Conservation (phyloP, 2,113 vertebrate species). For the Vicugna pacos region DNA sequence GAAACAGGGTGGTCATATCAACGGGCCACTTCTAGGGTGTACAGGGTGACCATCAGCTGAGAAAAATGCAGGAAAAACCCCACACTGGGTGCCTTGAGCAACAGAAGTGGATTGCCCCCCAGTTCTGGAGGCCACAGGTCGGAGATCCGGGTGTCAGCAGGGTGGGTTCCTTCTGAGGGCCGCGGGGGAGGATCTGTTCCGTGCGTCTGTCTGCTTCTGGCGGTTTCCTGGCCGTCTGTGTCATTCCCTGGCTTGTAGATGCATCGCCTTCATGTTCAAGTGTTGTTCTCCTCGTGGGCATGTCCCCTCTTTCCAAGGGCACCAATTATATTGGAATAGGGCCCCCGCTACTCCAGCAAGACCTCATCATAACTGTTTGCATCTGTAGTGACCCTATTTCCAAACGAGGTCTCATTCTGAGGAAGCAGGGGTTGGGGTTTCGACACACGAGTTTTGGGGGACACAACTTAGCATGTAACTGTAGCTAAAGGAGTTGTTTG, state of each 20-base stretch:
- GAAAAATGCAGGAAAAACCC: not conserved
- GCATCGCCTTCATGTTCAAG: fast-evolving
- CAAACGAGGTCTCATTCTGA: not conserved
- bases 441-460: not conserved
- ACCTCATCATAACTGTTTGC: not conserved
- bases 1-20: not conserved
- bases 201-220: not conserved
- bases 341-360: not conserved
- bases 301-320: not conserved
- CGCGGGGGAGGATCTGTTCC: not conserved
- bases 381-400: not conserved
- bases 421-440: not conserved
- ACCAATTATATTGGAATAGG: not conserved
- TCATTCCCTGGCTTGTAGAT: not conserved
- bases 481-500: not conserved
- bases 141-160: fast-evolving
- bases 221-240: not conserved
- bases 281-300: fast-evolving
- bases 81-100: no score
- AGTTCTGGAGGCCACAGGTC: not conserved
- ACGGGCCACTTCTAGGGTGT: not conserved
- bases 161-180: not conserved
- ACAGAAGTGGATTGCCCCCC: not conserved
- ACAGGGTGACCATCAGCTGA: not conserved
- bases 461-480: not conserved